These are phyloP conservation scores for Paralichthys olivaceus DNA, from an alignment of 2,113 vertebrate species.

Conservation along the genomic window DNA sequence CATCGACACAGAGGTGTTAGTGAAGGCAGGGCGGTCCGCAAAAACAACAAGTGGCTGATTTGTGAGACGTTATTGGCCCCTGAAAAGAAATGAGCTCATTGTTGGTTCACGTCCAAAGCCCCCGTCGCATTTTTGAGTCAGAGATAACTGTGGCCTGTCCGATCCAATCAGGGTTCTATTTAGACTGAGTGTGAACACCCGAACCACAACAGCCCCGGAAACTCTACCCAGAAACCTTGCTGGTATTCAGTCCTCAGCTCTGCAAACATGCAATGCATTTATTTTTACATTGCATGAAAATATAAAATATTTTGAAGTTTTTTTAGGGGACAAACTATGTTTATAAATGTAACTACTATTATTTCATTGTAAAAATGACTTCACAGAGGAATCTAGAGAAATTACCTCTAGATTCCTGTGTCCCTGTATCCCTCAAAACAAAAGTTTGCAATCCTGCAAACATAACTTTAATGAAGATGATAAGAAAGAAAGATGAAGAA, in stretches of 20 bases:
- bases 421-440: too few species aligned
- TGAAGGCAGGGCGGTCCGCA: conserved; percentile 23
- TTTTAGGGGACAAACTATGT: too few species aligned
- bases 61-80: conserved; percentile 60
- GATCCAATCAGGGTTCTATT: conserved; percentile 67
- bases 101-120: conserved; percentile 79
- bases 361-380: too few species aligned
- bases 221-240: background rate
- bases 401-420: too few species aligned
- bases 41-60: conserved; percentile 70
- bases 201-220: background rate
- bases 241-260: background rate
- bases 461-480: too few species aligned
- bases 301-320: too few species aligned
- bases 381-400: too few species aligned
- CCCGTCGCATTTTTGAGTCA: conserved; percentile 77
- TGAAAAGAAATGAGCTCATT: conserved; percentile 79
- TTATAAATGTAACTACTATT: too few species aligned
- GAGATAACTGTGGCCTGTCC: conserved; percentile 76
- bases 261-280: background rate
- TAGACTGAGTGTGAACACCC: conserved; percentile 41
- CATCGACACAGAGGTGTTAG: conserved; percentile 53
- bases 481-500: too few species aligned
- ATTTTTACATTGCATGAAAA: background rate
- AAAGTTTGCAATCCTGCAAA: too few species aligned